These are phyloP conservation scores for Rhinopithecus roxellana DNA, from an alignment of 2,113 vertebrate species.

Conservation along the genomic window DNA sequence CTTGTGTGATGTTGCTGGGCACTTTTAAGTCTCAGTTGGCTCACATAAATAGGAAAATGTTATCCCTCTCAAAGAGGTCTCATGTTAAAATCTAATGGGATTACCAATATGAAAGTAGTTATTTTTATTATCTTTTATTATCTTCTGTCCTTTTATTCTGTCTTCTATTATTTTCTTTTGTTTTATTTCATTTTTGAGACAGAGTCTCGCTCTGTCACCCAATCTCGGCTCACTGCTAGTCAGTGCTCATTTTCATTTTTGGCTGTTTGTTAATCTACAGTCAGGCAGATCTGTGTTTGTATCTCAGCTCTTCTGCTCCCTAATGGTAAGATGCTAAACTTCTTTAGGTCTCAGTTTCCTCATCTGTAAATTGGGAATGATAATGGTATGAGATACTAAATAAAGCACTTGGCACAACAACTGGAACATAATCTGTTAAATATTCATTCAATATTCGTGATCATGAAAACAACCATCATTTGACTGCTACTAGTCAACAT, in stretches of 20 bases:
- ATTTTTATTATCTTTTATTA: background rate
- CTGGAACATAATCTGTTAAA: background rate
- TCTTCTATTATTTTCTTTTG: background rate
- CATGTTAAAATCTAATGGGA: background rate
- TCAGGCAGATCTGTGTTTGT: background rate
- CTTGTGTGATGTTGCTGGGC: background rate
- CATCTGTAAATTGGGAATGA: background rate
- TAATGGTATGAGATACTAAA: background rate
- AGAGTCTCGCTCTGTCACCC: too few relatives aligned
- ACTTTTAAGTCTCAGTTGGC: background rate
- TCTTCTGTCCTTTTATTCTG: background rate
- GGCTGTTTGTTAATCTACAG: too few relatives aligned
- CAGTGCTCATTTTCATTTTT: too few relatives aligned
- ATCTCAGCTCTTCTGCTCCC: background rate
- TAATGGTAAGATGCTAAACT: background rate
- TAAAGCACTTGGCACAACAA: background rate
- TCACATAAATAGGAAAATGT: background rate
- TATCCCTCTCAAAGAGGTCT: background rate
- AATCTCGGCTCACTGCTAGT: too few relatives aligned
- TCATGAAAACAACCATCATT: background rate
- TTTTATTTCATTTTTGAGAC: too few relatives aligned
- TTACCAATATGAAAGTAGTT: background rate
- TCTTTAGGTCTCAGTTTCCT: background rate
- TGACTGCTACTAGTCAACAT: background rate
- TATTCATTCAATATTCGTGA: background rate